A percentile compares a stretch with the other conserved stretches of the same genome.
These are phyloP conservation scores for Percina caprodes DNA, from an alignment of 2,113 vertebrate genomes.

Conservation along the genomic window DNA sequence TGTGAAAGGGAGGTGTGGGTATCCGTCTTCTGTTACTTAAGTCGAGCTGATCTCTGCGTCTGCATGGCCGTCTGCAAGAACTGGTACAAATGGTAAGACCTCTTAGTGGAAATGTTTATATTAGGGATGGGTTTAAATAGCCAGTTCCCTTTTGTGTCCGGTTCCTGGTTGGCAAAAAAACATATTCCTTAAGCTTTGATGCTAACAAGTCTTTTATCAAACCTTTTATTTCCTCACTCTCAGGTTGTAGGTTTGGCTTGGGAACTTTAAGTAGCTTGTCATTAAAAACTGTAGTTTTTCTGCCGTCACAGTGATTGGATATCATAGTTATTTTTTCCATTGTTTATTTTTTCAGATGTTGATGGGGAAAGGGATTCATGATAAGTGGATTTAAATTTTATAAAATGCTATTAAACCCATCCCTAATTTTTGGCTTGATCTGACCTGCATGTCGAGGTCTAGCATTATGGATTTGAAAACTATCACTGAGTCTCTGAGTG, in stretches of 20 bases:
- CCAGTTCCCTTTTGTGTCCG: neutral
- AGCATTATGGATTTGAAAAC: no score
- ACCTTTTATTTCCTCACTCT: neutral
- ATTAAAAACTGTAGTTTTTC: neutral
- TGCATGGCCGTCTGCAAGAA: constrained; percentile 99
- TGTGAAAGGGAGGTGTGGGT: constrained; percentile 97
- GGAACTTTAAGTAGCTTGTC: no score
- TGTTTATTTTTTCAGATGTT: neutral
- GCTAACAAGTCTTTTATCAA: neutral
- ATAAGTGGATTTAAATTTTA: neutral
- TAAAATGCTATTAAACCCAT: neutral
- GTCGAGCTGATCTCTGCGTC: constrained; percentile 93
- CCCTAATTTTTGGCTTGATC: neutral
- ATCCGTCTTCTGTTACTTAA: constrained; percentile 97
- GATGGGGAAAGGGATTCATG: neutral
- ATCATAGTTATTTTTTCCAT: neutral
- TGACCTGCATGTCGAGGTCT: no score
- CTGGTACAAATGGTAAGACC: constrained; percentile 98
- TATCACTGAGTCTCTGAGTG: no score
- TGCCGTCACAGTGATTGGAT: neutral
- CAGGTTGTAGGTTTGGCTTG: neutral
- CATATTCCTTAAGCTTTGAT: neutral
- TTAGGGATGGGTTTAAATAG: neutral
- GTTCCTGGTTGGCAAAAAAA: neutral
- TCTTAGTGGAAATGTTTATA: neutral